Conservation (phyloP, 1,140 invertebrate genomes). For the Drosophila sp. region DNA sequence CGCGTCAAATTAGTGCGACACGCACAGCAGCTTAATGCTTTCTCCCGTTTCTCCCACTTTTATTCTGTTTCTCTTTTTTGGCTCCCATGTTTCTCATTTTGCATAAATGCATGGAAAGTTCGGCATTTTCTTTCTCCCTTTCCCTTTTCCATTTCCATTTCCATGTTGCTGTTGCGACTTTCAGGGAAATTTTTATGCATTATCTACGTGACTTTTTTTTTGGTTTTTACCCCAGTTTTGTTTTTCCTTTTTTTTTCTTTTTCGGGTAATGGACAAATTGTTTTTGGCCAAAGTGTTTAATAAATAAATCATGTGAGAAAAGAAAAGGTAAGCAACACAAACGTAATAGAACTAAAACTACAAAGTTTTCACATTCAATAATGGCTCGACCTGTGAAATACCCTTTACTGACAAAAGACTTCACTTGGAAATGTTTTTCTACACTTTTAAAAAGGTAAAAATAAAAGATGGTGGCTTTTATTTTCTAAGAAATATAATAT, state of each 20-base stretch:
- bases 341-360: slow-evolving; percentile 3
- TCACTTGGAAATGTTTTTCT: no score
- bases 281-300: slow-evolving; percentile 20
- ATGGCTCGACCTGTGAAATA: background rate
- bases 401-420: background rate
- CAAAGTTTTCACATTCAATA: background rate
- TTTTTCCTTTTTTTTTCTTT: background rate
- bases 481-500: no score
- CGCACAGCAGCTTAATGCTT: slow-evolving; percentile 20
- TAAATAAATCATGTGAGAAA: slow-evolving; percentile 13
- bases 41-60: background rate
- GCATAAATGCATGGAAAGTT: slow-evolving; percentile 23
- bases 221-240: background rate
- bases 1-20: slow-evolving; percentile 22
- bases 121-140: slow-evolving; percentile 1
- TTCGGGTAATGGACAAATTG: slow-evolving; percentile 15
- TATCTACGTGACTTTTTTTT: slow-evolving; percentile 16
- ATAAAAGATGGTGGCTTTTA: no score
- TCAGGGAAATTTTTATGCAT: slow-evolving; percentile 19
- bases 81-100: slow-evolving; percentile 20
- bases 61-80: background rate
- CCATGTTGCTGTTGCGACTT: background rate
- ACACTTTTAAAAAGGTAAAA: no score
- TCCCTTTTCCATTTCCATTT: background rate
- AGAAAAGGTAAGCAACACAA: background rate